Percentiles rank a stretch among this genome's conserved stretches.
Conservation (phyloP, 2,888 invertebrate species). For the Spicauda simplicius region DNA sequence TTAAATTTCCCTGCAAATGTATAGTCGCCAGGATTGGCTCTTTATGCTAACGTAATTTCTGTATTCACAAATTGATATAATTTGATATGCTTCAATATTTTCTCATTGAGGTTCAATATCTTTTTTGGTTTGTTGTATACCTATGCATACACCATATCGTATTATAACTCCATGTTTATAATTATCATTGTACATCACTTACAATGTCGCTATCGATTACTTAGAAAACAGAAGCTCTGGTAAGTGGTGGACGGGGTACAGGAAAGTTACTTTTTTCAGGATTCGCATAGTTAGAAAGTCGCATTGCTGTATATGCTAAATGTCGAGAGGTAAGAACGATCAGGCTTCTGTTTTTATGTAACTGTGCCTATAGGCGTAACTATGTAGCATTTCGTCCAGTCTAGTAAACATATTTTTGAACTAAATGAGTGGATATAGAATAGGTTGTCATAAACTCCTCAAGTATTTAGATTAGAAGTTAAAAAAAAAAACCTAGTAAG, state of each 20-base stretch:
- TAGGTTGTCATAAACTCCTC: too few species aligned
- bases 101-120: too few species aligned
- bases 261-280: conserved; percentile 64
- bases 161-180: not conserved
- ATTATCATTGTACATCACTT: conserved; percentile 27
- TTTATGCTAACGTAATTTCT: too few species aligned
- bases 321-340: conserved; percentile 57
- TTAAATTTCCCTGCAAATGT: too few species aligned
- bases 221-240: conserved; percentile 38
- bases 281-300: conserved; percentile 76
- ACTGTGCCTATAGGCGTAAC: conserved; percentile 19
- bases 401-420: too few species aligned
- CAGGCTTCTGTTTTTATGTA: conserved; percentile 71
- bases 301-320: conserved; percentile 75
- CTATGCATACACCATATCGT: not conserved
- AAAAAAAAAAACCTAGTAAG: too few species aligned
- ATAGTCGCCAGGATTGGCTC: too few species aligned
- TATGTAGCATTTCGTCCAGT: not conserved
- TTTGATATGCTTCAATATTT: too few species aligned
- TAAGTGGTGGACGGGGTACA: conserved; percentile 39
- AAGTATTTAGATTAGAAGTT: too few species aligned
- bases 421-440: too few species aligned
- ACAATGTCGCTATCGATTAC: not conserved
- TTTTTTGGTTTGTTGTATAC: too few species aligned
- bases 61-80: too few species aligned